These are phyloP conservation scores for Daboia siamensis DNA, from an alignment of 2,113 vertebrate species.

Conservation along the genomic window DNA sequence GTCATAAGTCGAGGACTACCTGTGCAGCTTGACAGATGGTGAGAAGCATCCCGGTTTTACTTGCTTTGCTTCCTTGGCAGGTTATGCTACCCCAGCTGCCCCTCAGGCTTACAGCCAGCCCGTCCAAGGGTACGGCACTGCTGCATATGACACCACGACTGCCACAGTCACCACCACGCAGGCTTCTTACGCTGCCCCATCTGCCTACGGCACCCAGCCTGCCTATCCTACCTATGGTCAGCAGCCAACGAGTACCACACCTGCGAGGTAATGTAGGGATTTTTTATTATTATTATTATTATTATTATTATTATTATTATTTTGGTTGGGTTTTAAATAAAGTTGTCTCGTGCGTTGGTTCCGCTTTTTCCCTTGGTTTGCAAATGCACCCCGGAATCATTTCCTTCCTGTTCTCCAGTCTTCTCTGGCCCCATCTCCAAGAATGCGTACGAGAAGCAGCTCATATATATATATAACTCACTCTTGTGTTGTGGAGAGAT, in stretches of 20 bases:
- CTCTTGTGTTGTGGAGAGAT: background rate
- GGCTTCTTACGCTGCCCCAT: conserved; percentile 82
- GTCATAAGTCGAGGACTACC: background rate
- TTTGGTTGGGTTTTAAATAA: accelerated
- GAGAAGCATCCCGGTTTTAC: background rate
- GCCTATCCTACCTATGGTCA: conserved; percentile 88
- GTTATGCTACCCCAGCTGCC: conserved; percentile 82
- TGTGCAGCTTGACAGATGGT: background rate
- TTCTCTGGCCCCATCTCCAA: background rate
- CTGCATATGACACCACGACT: conserved; percentile 82
- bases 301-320: no score
- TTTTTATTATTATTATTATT: no score
- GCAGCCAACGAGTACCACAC: conserved; percentile 78
- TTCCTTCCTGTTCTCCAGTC: background rate
- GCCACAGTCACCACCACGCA: conserved; percentile 86
- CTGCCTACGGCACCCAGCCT: conserved; percentile 86
- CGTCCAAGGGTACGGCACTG: conserved; percentile 83
- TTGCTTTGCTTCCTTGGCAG: conserved; percentile 57
- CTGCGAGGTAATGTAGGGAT: conserved; percentile 75
- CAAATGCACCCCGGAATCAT: background rate
- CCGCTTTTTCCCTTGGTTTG: background rate
- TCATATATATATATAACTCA: no score
- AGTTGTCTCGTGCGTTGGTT: accelerated
- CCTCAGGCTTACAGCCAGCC: conserved; percentile 88
- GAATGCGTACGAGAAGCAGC: background rate